These are phyloP conservation scores for Proisotoma minuta DNA, from an alignment of 2,888 invertebrate species.

Conservation along the genomic window DNA sequence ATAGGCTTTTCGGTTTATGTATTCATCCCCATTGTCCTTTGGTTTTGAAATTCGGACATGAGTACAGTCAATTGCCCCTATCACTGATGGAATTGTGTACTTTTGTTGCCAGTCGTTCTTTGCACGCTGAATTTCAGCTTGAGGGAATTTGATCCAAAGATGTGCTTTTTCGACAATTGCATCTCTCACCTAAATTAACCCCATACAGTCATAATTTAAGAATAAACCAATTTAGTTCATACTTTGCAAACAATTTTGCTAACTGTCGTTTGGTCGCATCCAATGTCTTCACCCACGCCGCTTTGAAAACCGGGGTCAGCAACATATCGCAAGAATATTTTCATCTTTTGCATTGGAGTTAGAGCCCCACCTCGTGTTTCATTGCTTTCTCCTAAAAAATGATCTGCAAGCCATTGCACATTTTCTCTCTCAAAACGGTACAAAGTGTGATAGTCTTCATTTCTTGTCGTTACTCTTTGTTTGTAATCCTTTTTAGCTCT, in stretches of 20 bases:
- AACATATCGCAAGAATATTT: constrained; percentile 9
- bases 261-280: constrained; percentile 8
- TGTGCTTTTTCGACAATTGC: constrained; percentile 2
- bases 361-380: constrained; percentile 3
- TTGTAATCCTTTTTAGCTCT: background rate
- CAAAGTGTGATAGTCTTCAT: background rate
- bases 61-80: constrained; percentile 1
- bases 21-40: constrained; percentile 9
- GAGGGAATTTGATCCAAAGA: constrained; percentile 8
- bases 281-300: constrained; percentile 12
- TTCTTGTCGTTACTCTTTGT: background rate
- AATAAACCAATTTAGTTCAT: background rate
- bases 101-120: background rate
- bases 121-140: no score
- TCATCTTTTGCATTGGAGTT: background rate
- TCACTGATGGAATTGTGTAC: background rate
- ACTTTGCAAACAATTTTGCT: constrained; percentile 9
- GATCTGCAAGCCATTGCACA: constrained; percentile 10
- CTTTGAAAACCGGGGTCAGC: background rate
- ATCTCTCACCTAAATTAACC: background rate
- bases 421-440: constrained; percentile 12
- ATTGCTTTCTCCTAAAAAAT: constrained; percentile 8
- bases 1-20: constrained; percentile 13
- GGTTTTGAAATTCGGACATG: constrained; percentile 7
- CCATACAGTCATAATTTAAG: no score